These are phyloP conservation scores for Acropora tenuis DNA, from an alignment of 64 coral and sea anemone genomes.

Conservation along the genomic window DNA sequence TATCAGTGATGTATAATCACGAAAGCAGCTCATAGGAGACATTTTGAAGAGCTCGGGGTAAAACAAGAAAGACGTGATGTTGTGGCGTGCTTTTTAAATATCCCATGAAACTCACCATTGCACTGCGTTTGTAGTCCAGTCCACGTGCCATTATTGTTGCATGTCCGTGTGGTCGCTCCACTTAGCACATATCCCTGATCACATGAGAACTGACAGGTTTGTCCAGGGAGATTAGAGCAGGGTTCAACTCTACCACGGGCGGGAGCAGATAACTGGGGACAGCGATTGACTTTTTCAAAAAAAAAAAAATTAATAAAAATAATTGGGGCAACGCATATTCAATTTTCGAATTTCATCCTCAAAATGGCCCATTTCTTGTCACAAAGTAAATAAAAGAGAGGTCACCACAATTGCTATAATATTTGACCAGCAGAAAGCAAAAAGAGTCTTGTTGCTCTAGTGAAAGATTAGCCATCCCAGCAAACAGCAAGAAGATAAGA, in stretches of 20 bases:
- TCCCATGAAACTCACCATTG: neutral
- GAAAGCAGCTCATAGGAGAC: neutral
- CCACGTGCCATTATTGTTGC: constrained; percentile 33
- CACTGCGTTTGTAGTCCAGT: too few relatives aligned
- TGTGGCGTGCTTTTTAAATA: neutral
- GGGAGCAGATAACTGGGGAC: constrained; percentile 18
- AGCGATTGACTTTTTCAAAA: constrained; percentile 34
- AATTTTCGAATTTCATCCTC: neutral
- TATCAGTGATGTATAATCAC: neutral
- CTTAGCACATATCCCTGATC: constrained; percentile 33
- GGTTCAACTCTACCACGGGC: constrained; percentile 9
- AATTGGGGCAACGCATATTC: neutral
- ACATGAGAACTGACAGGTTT: constrained; percentile 54
- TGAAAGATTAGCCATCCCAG: neutral
- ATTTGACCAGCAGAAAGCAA: neutral
- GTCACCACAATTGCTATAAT: neutral
- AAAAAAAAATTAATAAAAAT: constrained; percentile 7
- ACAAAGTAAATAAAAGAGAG: neutral
- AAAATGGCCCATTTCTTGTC: neutral
- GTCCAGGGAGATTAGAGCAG: constrained; percentile 61
- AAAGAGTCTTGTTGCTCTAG: neutral
- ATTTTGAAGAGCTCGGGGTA: neutral
- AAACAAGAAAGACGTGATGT: neutral
- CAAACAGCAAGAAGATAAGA: too few relatives aligned
- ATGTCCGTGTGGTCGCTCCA: constrained; percentile 29